Percentiles rank a stretch among this genome's conserved stretches.
phyloP scores from a whole-genome alignment of 1,140 invertebrate genomes.

The Sitodiplosis mosellana region DNA sequence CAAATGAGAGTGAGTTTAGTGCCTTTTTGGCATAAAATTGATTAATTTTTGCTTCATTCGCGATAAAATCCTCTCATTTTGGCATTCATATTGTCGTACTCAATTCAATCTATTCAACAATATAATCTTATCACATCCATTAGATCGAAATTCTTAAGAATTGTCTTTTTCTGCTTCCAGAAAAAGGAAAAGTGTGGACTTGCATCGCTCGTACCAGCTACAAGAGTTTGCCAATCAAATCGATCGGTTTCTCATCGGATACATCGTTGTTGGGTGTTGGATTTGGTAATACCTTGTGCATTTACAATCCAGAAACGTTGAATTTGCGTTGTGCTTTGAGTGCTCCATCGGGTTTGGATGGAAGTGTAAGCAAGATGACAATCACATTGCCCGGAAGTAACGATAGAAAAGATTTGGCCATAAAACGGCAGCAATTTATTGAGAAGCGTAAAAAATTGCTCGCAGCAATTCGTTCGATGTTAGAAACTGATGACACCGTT shows the following conservation, averaged over 20 bases:
- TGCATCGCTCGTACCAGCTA: slow-evolving; percentile 46
- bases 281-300: slow-evolving; percentile 47
- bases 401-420: neutral
- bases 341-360: slow-evolving; percentile 14
- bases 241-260: slow-evolving; percentile 50
- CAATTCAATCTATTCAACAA: too few relatives aligned
- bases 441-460: slow-evolving; percentile 15
- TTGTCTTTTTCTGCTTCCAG: slow-evolving; percentile 14
- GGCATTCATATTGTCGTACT: too few relatives aligned
- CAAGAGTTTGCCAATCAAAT: slow-evolving; percentile 31
- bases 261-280: slow-evolving; percentile 53
- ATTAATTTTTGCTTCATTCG: too few relatives aligned
- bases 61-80: too few relatives aligned
- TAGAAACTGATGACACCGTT: slow-evolving; percentile 13
- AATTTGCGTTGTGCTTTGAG: slow-evolving; percentile 32
- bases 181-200: slow-evolving; percentile 35
- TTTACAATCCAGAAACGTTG: slow-evolving; percentile 41
- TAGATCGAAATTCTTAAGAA: too few relatives aligned
- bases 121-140: too few relatives aligned
- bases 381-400: slow-evolving; percentile 11
- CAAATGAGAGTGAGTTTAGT: too few relatives aligned
- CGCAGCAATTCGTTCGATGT: slow-evolving; percentile 10
- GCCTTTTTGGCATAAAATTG: too few relatives aligned
- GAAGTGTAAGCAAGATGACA: slow-evolving; percentile 15
- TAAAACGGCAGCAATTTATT: neutral